Base-by-base conservation (phyloP, 2,888 invertebrate genomes). In the Synanthedon andrenaeformis region DNA sequence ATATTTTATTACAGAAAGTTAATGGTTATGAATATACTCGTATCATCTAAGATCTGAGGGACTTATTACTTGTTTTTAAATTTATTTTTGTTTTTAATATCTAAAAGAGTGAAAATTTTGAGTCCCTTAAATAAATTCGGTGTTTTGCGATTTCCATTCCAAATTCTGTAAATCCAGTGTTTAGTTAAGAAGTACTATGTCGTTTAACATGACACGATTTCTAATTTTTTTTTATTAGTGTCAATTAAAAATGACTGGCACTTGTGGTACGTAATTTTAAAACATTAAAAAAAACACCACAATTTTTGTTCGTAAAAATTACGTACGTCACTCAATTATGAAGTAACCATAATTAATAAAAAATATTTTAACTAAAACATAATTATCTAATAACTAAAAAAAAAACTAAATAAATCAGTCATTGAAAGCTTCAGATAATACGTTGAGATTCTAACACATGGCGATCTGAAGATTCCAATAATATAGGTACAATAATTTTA, bases 401-500 rank as follows among this genome's bases (percentile, higher is more conserved):
- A 23, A 23, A 4, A 49, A 49, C 49, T 49, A 49, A 49, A 14
- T 19, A 17, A 49, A 19, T 83, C 83, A 83, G 83, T 86, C 85
- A 87, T 86, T 85, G 86, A 80, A 82, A 80, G 64, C 82, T 86
- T 86, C 82, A 84, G 84, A 85, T 77, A 69, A 56, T 57, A 57
- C 53, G 69, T 66, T 82, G 85, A 84, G 85, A 84, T 87, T 84
- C 85, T 72, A 75, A 71, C 84, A 72, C 78, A 74, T 69, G 55
- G 52, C 55, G 59, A 82, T 84, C 85, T 85, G 82, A 87, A 86
- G 78, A 69, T 79, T 80, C 74, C 86, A 86, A 86, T 85, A 86
- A 84, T 79, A 63, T 70, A n/a, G n/a, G n/a, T n/a, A 35, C 35
- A 10, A 35, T 35, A 45, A 45, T 49, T 49, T 66, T 69, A 66